Evolutionary conservation across 1,140 invertebrate species (phyloP).

Genomic region (Trialeurodes vaporariorum): DNA sequence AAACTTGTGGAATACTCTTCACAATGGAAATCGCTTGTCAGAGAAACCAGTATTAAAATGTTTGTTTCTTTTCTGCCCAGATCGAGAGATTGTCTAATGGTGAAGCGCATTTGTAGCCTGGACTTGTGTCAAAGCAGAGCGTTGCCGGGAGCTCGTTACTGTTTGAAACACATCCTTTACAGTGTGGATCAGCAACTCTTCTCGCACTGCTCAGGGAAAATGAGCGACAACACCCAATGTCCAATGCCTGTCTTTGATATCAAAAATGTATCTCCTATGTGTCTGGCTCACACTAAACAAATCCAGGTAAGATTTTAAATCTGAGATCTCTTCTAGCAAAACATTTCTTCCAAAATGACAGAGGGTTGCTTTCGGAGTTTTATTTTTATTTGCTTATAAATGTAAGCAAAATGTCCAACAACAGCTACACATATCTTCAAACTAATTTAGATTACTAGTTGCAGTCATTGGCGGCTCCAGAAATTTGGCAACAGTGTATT

Average conservation of each 20-base stretch:
- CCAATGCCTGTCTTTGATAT: conserved; percentile 77
- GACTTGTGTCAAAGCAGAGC: conserved; percentile 33
- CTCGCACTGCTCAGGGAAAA: conserved; percentile 78
- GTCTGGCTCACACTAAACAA: conserved; percentile 61
- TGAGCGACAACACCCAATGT: conserved; percentile 76
- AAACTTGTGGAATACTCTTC: too few species aligned
- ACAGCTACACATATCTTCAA: too few species aligned
- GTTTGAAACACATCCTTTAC: conserved; percentile 71
- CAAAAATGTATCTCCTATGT: conserved; percentile 68
- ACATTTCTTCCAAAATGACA: too few species aligned
- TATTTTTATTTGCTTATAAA: too few species aligned
- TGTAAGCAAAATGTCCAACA: too few species aligned
- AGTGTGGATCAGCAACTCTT: conserved; percentile 80
- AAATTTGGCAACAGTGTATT: too few species aligned
- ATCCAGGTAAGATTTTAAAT: conserved; percentile 26
- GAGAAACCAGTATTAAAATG: too few species aligned
- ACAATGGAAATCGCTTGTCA: too few species aligned
- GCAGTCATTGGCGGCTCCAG: too few species aligned
- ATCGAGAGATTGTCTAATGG: conserved; percentile 5
- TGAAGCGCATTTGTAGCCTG: conserved; percentile 15
- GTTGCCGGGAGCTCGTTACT: conserved; percentile 73
- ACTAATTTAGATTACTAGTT: too few species aligned
- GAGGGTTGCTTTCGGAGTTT: too few species aligned
- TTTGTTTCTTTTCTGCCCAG: conserved; percentile 14
- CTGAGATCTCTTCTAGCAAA: too few species aligned